phyloP scores from a whole-genome alignment of 2,797 vertebrate species.

The Peromyscus nudipes region DNA sequence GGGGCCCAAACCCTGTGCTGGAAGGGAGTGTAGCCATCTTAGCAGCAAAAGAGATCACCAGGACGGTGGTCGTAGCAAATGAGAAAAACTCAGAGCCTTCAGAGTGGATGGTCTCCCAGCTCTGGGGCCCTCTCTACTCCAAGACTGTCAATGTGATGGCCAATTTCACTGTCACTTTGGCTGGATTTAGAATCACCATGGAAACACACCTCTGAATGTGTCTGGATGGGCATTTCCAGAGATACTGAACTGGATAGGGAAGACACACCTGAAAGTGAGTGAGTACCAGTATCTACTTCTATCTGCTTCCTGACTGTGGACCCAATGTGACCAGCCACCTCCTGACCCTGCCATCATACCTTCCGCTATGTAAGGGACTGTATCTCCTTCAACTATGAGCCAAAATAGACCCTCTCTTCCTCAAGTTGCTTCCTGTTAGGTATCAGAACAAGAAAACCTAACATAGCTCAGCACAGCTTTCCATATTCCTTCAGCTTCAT shows the following conservation, averaged over 20 bases:
- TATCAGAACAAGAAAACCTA: not conserved
- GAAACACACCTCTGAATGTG: not conserved
- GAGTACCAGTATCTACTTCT: not conserved
- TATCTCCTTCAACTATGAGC: not conserved
- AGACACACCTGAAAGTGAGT: not conserved
- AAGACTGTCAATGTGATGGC: not conserved
- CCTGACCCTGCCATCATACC: too few relatives aligned
- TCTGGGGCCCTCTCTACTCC: not conserved
- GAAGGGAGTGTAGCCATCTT: too few relatives aligned
- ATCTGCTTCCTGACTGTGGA: not conserved
- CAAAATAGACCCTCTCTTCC: not conserved
- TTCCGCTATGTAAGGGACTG: not conserved
- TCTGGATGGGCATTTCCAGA: not conserved
- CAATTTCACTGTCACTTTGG: not conserved
- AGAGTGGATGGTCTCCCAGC: not conserved
- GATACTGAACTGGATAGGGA: not conserved
- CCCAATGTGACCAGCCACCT: not conserved
- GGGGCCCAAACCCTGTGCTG: too few relatives aligned
- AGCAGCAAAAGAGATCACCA: not conserved
- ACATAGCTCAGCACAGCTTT: not conserved
- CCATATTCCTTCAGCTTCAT: not conserved
- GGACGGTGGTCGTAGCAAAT: too few relatives aligned
- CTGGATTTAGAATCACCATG: not conserved
- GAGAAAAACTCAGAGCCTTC: not conserved
- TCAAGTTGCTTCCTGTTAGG: not conserved